phyloP scores from a whole-genome alignment of 2,797 vertebrate genomes.

The Sciaenops ocellatus region DNA sequence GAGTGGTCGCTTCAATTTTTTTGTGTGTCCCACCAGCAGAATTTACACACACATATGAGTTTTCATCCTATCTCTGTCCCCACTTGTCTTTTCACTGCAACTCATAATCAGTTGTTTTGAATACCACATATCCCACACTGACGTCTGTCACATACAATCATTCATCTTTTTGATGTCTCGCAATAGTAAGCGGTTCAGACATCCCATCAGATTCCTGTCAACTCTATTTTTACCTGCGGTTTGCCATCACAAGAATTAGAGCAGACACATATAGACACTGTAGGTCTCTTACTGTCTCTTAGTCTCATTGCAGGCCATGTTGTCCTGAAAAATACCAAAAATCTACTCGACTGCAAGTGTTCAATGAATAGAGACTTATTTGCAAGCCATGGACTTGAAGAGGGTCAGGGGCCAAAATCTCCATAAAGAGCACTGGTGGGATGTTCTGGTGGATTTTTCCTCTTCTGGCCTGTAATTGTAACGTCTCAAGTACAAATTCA shows the following conservation, averaged over 20 bases:
- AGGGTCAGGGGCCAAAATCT: not conserved
- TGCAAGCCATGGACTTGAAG: not conserved
- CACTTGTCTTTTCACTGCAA: conserved; percentile 43
- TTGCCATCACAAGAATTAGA: conserved; percentile 60
- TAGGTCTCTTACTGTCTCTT: conserved; percentile 4
- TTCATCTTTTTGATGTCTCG: conserved; percentile 48
- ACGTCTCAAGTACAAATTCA: conserved; percentile 8
- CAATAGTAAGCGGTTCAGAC: conserved; percentile 57
- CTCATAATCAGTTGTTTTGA: conserved; percentile 58
- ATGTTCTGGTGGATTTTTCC: not conserved
- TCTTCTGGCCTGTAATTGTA: conserved; percentile 12
- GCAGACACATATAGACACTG: conserved; percentile 18
- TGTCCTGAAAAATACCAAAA: conserved; percentile 40
- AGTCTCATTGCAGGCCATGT: conserved; percentile 37
- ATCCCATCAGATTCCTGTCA: conserved; percentile 70
- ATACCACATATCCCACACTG: conserved; percentile 49
- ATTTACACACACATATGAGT: conserved; percentile 44
- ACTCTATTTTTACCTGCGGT: conserved; percentile 63
- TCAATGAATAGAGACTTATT: not conserved
- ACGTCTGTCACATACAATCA: conserved; percentile 67
- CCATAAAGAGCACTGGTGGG: not conserved
- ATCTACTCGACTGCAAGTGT: not conserved
- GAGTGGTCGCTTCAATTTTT: conserved; percentile 52
- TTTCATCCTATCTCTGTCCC: conserved; percentile 14
- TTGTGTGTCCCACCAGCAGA: conserved; percentile 52